Base-by-base conservation (phyloP, 2,888 invertebrate genomes). In the Drosophila emarginata region DNA sequence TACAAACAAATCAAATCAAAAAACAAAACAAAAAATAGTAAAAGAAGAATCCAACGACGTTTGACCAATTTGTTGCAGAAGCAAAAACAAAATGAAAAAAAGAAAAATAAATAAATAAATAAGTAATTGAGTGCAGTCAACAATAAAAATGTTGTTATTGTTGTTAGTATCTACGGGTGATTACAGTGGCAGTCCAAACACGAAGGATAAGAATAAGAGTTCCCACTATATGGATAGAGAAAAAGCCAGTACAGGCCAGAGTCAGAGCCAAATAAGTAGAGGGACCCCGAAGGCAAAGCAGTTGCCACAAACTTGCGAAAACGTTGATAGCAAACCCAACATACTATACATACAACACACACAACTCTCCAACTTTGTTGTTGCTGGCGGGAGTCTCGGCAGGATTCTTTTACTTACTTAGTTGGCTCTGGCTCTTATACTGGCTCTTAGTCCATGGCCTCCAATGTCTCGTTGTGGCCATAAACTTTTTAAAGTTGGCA, bases 401-500 rank as follows among this genome's bases (percentile, higher is more conserved):
- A 18, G 53, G 53, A 54, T 54, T 54, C 53, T 28, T 32, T 32
- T 53, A 15, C 28, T 53, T 26, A 45, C 18, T 45, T 45, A 45
- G 45, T 21, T 18, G 45, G 21, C 39, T 51, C 21, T 32, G 7
- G 14, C 28, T 32, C 26, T 9, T 74, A 64, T 57, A 59, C 59
- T 40, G 14, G 36, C 51, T 59, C 64, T 64, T n/a, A 14, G 56
- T 15, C 37, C 14, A 21, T 26, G 37, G 28, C 14, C 62, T 64
- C 64, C 62, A 45, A 45, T 39, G 76, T 67, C 72, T 84, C 65
- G 72, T 72, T 74, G 67, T 67, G 77, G 72, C 65, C 65, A 87
- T 87, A 87, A 82, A 88, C 86, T 74, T 84, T 88, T 82, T 71
- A 86, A 83, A 88, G 76, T 82, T 79, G 58, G 75, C 83, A 86